These are phyloP conservation scores for Microtus oregoni DNA, from an alignment of 2,113 vertebrate genomes.

Conservation along the genomic window DNA sequence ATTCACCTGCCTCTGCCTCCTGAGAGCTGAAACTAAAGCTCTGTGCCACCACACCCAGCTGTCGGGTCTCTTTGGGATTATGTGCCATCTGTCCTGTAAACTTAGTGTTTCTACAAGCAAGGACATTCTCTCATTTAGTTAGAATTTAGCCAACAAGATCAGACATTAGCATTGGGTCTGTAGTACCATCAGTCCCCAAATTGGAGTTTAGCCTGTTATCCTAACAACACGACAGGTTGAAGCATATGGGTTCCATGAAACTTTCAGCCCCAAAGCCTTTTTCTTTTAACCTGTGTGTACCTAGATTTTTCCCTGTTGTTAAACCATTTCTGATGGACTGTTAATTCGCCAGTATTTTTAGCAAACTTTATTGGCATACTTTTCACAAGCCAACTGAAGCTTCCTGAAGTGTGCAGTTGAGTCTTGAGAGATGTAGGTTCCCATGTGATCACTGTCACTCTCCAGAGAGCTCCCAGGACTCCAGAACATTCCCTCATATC, in stretches of 20 bases:
- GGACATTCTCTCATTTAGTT: neutral
- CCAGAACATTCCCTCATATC: neutral
- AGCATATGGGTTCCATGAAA: neutral
- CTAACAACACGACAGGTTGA: neutral
- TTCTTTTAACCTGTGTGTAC: neutral
- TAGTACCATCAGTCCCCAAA: neutral
- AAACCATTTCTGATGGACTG: neutral
- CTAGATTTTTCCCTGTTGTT: conserved; percentile 9
- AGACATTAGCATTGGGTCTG: neutral
- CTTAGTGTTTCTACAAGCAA: neutral
- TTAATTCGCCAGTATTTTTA: neutral
- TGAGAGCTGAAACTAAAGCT: neutral
- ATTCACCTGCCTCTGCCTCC: neutral
- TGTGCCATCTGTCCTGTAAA: neutral
- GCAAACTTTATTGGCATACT: neutral
- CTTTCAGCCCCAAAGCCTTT: conserved; percentile 25
- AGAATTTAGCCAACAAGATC: neutral
- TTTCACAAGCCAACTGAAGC: neutral
- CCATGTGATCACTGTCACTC: neutral
- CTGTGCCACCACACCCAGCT: neutral
- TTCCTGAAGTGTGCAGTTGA: neutral
- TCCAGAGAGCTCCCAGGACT: neutral
- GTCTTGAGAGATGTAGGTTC: neutral
- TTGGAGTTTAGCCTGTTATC: neutral
- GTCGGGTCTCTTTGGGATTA: neutral